Conservation (phyloP, 2,888 invertebrate genomes). For the Hypsopygia costalis region DNA sequence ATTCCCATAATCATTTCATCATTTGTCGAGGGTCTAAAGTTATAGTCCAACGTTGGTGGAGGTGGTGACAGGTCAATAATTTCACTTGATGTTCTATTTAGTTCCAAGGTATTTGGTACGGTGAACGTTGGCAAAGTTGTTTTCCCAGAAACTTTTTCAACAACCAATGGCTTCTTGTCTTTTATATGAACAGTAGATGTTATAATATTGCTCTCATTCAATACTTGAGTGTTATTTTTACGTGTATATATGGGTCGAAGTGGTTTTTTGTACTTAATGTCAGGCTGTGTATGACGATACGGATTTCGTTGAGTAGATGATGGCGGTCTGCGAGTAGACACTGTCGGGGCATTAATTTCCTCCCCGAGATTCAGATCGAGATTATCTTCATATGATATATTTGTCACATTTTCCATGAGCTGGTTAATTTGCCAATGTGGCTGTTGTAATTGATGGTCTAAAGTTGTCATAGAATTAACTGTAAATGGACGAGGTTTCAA, state of each 20-base stretch:
- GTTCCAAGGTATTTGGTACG: constrained; percentile 39
- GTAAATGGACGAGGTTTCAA: constrained; percentile 70
- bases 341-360: constrained; percentile 42
- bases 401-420: constrained; percentile 60
- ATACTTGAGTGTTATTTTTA: constrained; percentile 37
- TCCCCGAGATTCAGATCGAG: constrained; percentile 69
- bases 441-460: constrained; percentile 70
- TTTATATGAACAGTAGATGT: constrained; percentile 69
- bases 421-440: constrained; percentile 76
- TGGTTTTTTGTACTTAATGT: constrained; percentile 40
- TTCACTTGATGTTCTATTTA: constrained; percentile 57
- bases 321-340: constrained; percentile 29
- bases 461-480: constrained; percentile 43
- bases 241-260: constrained; percentile 39
- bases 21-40: constrained; percentile 62
- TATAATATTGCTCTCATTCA: constrained; percentile 63
- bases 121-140: constrained; percentile 53
- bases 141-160: constrained; percentile 52
- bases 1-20: constrained; percentile 79
- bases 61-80: constrained; percentile 75
- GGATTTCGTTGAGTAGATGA: constrained; percentile 33
- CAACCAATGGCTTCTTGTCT: constrained; percentile 66
- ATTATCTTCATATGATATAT: constrained; percentile 63
- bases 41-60: constrained; percentile 66
- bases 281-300: constrained; percentile 28